Percentiles rank a stretch among this genome's conserved stretches.
phyloP scores from a whole-genome alignment of 2,797 vertebrate species.

The Vireo griseus region DNA sequence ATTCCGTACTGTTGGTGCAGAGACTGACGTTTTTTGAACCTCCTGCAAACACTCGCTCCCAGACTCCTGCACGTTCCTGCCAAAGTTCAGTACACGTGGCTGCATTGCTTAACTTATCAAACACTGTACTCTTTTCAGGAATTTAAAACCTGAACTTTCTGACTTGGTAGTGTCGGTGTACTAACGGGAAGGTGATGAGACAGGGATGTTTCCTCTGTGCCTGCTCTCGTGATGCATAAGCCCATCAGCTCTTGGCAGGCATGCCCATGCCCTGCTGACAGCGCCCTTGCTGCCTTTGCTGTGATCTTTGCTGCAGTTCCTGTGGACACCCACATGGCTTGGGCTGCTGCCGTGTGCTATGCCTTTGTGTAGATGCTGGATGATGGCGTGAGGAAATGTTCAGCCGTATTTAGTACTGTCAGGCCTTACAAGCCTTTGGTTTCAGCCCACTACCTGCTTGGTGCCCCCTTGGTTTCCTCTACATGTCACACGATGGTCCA shows the following conservation, averaged over 20 bases:
- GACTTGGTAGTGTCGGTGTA: neutral
- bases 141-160: neutral
- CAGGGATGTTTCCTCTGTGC: neutral
- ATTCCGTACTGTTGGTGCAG: neutral
- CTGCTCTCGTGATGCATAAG: neutral
- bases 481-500: accelerated
- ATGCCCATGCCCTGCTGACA: accelerated
- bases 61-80: accelerated
- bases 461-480: neutral
- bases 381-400: neutral
- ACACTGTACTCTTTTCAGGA: neutral
- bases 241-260: neutral
- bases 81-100: neutral
- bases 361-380: neutral
- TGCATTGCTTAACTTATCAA: neutral
- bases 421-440: neutral
- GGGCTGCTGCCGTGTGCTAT: neutral
- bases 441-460: neutral
- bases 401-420: neutral
- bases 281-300: accelerated
- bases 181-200: neutral
- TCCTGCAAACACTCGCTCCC: neutral
- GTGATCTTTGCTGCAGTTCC: neutral
- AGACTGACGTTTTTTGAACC: neutral
- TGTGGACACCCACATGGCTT: neutral